Conservation (phyloP, 2,888 invertebrate species). For the Spodoptera littoralis region DNA sequence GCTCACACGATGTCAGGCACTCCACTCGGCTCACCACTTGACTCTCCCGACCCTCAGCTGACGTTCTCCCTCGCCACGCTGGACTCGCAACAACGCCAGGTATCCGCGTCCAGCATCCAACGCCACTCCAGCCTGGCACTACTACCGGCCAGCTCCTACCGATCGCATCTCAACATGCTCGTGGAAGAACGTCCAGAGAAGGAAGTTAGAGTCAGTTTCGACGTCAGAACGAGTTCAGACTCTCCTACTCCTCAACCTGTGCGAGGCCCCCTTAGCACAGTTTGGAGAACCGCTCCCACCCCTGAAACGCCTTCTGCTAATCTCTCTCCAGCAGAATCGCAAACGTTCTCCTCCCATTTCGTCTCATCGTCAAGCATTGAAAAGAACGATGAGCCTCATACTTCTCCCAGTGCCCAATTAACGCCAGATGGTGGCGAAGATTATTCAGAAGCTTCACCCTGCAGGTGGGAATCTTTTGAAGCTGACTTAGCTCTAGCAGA, state of each 20-base stretch:
- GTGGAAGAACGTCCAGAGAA: conserved; percentile 84
- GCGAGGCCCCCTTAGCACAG: conserved; percentile 81
- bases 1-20: conserved; percentile 95
- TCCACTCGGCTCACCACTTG: conserved; percentile 94
- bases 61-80: conserved; percentile 90
- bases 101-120: conserved; percentile 88
- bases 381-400: conserved; percentile 79
- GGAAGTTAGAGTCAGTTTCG: conserved; percentile 84
- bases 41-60: conserved; percentile 92
- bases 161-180: conserved; percentile 85
- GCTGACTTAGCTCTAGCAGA: conserved; percentile 90
- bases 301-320: conserved; percentile 92
- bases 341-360: conserved; percentile 90
- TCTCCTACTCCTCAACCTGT: conserved; percentile 78
- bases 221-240: conserved; percentile 77
- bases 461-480: conserved; percentile 90
- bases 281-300: conserved; percentile 87
- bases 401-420: conserved; percentile 89
- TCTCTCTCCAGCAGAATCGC: conserved; percentile 88
- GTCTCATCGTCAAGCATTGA: conserved; percentile 87
- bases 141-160: conserved; percentile 85
- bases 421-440: conserved; percentile 88
- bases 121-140: conserved; percentile 84
- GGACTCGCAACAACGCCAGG: conserved; percentile 90
- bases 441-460: conserved; percentile 83